Conservation (phyloP, 2,888 invertebrate genomes). For the Drosophila leonis region DNA sequence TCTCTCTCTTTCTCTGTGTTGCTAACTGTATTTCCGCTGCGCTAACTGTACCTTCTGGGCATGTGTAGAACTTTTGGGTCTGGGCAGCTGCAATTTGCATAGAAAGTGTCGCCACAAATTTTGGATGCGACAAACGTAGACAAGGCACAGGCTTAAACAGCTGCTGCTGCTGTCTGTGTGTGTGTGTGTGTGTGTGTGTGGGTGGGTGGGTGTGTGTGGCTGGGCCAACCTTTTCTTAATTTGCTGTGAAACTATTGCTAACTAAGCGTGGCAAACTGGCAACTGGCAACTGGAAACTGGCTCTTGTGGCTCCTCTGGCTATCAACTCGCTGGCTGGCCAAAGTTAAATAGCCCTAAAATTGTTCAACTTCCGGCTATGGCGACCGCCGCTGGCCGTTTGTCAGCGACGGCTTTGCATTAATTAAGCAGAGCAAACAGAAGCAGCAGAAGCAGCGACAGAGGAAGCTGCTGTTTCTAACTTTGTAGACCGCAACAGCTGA, state of each 20-base stretch:
- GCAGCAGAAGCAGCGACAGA: constrained; percentile 1
- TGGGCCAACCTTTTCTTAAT: constrained; percentile 76
- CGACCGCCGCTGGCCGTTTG: constrained; percentile 72
- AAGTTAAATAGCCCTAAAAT: constrained; percentile 80
- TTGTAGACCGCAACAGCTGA: constrained; percentile 44
- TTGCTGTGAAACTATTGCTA: constrained; percentile 82
- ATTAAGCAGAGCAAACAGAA: constrained; percentile 48
- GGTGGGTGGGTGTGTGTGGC: constrained; percentile 9
- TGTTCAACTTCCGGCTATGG: constrained; percentile 72
- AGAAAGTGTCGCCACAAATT: constrained; percentile 82
- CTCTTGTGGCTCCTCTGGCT: constrained; percentile 38
- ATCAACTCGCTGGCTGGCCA: constrained; percentile 55
- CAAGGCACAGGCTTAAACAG: constrained; percentile 36
- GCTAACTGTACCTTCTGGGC: constrained; percentile 70
- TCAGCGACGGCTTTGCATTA: constrained; percentile 65
- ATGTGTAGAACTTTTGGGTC: constrained; percentile 36
- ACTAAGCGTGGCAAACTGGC: constrained; percentile 65
- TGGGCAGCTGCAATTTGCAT: constrained; percentile 73
- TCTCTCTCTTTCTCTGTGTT: constrained; percentile 37
- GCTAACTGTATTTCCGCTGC: constrained; percentile 75
- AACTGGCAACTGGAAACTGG: constrained; percentile 29
- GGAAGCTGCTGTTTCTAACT: constrained; percentile 37
- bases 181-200: constrained; percentile 8
- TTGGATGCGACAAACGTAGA: constrained; percentile 43
- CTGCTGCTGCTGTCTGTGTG: constrained; percentile 18